Percentiles rank a stretch among this genome's conserved stretches.
These are phyloP conservation scores for Chelonus formosanus DNA, from an alignment of 2,888 invertebrate species.

Conservation along the genomic window DNA sequence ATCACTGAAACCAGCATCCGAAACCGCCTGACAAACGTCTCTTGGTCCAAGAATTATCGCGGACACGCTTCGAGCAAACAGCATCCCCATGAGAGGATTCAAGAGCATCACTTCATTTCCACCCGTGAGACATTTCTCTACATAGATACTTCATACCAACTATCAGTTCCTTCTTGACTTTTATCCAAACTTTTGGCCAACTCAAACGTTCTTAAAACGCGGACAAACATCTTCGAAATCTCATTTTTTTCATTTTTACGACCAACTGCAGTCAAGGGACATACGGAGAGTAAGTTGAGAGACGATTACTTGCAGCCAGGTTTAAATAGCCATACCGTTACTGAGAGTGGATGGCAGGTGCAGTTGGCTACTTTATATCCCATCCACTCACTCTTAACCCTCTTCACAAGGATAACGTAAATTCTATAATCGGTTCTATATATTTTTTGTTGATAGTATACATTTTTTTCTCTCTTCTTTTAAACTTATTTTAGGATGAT, in stretches of 20 bases:
- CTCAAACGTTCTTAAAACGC: neutral
- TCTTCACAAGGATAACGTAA: slow-evolving; percentile 2
- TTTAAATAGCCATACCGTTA: slow-evolving; percentile 17
- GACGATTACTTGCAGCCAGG: slow-evolving; percentile 43
- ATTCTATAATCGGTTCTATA: neutral
- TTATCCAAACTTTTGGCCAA: no score
- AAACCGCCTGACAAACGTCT: slow-evolving; percentile 43
- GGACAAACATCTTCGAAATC: slow-evolving; percentile 21
- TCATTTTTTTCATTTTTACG: slow-evolving; percentile 9
- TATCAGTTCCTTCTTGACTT: neutral
- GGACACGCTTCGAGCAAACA: slow-evolving; percentile 43
- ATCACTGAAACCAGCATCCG: slow-evolving; percentile 43
- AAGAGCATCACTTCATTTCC: slow-evolving; percentile 27
- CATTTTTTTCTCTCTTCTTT: no score
- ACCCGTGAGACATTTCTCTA: slow-evolving; percentile 9
- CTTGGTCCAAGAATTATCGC: slow-evolving; percentile 46
- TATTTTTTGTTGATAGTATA: no score
- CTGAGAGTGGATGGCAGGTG: slow-evolving; percentile 29
- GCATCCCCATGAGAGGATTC: slow-evolving; percentile 39
- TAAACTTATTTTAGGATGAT: no score
- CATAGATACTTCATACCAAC: neutral
- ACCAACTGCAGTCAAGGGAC: slow-evolving; percentile 14
- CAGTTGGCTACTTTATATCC: slow-evolving; percentile 30
- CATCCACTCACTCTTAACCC: slow-evolving; percentile 3
- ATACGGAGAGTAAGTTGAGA: slow-evolving; percentile 29